These are phyloP conservation scores for Taxidea taxus DNA, from an alignment of 2,113 vertebrate genomes.

Conservation along the genomic window DNA sequence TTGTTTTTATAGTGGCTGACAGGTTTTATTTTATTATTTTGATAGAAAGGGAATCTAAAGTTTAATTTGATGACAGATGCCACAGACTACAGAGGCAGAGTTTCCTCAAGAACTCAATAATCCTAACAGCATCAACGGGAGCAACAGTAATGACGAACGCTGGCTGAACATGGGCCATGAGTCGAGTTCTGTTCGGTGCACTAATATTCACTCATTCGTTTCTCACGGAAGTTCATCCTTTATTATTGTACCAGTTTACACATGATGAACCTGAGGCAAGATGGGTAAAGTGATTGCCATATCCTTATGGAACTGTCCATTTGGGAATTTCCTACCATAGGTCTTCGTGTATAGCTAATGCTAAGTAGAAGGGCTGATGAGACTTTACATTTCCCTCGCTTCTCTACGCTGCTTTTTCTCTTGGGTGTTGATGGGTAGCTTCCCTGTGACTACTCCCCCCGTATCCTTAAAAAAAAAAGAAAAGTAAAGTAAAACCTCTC, in stretches of 20 bases:
- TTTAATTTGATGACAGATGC: neutral
- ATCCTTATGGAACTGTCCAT: no score
- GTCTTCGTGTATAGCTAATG: neutral
- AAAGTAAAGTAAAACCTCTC: neutral
- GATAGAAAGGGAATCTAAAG: neutral
- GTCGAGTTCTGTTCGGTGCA: neutral
- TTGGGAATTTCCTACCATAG: neutral
- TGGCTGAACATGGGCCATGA: accelerated
- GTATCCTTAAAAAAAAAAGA: neutral
- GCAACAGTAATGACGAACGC: accelerated
- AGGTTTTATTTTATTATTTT: neutral
- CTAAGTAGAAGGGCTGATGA: neutral
- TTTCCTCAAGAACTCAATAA: neutral
- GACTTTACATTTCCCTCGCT: neutral
- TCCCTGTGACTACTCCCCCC: neutral
- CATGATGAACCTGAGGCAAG: neutral
- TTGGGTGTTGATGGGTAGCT: neutral
- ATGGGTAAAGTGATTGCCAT: neutral
- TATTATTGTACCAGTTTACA: neutral
- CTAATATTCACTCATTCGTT: no score
- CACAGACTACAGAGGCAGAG: no score
- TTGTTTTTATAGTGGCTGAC: neutral
- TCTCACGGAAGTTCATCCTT: neutral
- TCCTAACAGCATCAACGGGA: accelerated
- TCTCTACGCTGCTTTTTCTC: neutral